Evolutionary conservation across 53 echinoderm and acorn worm genomes (phyloP), one percentile per base, ranked within the genome.

Genomic region (Echinometra lucunter): DNA sequence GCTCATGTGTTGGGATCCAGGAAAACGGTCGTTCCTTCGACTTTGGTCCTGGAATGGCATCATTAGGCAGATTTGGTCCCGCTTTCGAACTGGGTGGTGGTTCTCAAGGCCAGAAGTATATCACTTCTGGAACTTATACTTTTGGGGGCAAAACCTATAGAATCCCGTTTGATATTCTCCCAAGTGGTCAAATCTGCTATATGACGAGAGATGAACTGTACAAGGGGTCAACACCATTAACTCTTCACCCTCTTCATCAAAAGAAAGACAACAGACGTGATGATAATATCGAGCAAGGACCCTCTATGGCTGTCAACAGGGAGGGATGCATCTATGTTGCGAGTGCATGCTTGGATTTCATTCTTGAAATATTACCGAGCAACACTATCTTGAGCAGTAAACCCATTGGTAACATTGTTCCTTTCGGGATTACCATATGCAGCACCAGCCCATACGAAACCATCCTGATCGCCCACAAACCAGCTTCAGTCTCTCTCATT

Each of bases 401-500:
- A 28, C 34, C 89, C 19, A 58, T 56, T 28, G 89, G 89, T 30
- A 35, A 35, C n/a, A 89, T 89, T 21, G 3, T 49, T 55, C 89
- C 89, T 19, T 53, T 35, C 3, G 57, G n/a, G 57, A 57, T 89
- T 30, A 56, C 89, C 19, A 56, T 35, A n/a, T 57, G 58, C 18
- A 47, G 19, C 23, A 78, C 78, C 6, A 58, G 63, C 90, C 58
- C 90, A 5, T 38, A 18, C 19, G 90, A 90, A 66, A 37, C 58
- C 17, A 34, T 90, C 66, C 58, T 90, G 40, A 63, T 90, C 19
- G 90, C 63, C 18, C 37, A 37, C 66, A 40, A 90, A 63, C 90
- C 90, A 58, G 34, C 90, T 58, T 58, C 90, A 63, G 90, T 90
- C 38, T 66, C 40, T 35, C 58, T 57, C 27, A 66, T 66, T 28